Conservation (phyloP, 2,113 vertebrate genomes). For the Todiramphus saurophagus region DNA sequence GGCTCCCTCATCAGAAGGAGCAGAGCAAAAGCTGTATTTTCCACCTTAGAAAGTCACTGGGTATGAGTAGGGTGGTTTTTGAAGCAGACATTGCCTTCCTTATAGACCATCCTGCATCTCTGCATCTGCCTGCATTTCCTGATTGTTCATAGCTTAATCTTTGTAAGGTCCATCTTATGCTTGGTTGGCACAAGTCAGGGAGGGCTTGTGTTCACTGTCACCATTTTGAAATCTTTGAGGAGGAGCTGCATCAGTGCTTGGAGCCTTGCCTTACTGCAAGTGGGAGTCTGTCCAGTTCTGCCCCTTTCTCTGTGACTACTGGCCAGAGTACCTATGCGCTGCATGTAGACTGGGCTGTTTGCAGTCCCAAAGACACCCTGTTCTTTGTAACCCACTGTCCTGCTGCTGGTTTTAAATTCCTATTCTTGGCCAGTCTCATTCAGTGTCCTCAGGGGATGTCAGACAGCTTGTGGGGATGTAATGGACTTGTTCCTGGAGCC, state of each 20-base stretch:
- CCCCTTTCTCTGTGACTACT: not conserved
- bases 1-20: not conserved
- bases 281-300: not conserved
- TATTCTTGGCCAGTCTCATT: not conserved
- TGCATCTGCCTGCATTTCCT: not conserved
- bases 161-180: not conserved
- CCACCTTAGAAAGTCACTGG: not conserved
- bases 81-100: not conserved
- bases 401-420: not conserved
- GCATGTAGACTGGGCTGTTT: not conserved
- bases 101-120: not conserved
- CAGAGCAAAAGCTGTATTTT: not conserved
- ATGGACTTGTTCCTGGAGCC: not conserved
- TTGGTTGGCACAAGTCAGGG: not conserved
- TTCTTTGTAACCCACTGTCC: not conserved
- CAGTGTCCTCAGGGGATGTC: not conserved
- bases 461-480: not conserved
- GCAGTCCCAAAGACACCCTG: not conserved
- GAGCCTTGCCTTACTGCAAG: not conserved
- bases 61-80: not conserved
- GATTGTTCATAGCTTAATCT: not conserved
- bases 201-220: not conserved
- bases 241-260: not conserved
- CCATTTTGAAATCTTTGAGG: not conserved
- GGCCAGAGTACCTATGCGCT: not conserved